Evolutionary conservation across 2,888 invertebrate species (phyloP), one percentile per base, ranked within the genome.

Genomic region (Petrolisthes cinctipes): DNA sequence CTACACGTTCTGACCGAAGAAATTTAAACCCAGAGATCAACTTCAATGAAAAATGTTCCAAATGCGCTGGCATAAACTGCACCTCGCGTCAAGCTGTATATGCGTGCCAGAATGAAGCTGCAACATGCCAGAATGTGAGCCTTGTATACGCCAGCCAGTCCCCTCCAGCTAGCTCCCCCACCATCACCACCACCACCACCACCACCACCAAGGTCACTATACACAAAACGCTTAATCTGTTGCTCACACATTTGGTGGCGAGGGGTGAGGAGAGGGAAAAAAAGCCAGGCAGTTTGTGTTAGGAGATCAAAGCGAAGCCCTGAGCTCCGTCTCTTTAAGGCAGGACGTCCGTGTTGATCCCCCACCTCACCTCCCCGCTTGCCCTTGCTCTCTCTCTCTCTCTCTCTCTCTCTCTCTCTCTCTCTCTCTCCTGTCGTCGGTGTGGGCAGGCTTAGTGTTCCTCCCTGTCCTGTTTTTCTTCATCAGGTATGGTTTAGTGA

Each of bases 231-330:
- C 66, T 81, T 81, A 81, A 81, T 61, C 81, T 66, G 61, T 66
- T 81, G 66, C 81, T 81, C 81, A 81, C 81, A 81, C 81, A 81
- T 81, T 81, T 81, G 81, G 81, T 61, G 11, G 66, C 57, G n/a
- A 81, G 81, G 76, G 76, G 76, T 23, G 76, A 76, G 76, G 76
- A 37, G 51, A 37, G 76, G 17, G 51, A 51, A 51, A 37, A 9
- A 51, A 37, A 76, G 37, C 5, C 20, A 51, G 23, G 76, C 5
- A 76, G 76, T 20, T 23, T 23, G 17, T 23, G 17, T 23, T 23
- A 76, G n/a, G 57, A 14, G 61, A 81, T 66, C 56, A 80, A 81
- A 11, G 37, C 20, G 37, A 80, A 14, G 17, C 81, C 71, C n/a
- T 5, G n/a, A 71, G 5, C 7, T 17, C 71, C n/a, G 7, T 71